A percentile compares a stretch with the other conserved stretches of the same genome.
Evolutionary conservation across 2,113 vertebrate genomes (phyloP).

Genomic region (Ptilorrhoa leucosticta): DNA sequence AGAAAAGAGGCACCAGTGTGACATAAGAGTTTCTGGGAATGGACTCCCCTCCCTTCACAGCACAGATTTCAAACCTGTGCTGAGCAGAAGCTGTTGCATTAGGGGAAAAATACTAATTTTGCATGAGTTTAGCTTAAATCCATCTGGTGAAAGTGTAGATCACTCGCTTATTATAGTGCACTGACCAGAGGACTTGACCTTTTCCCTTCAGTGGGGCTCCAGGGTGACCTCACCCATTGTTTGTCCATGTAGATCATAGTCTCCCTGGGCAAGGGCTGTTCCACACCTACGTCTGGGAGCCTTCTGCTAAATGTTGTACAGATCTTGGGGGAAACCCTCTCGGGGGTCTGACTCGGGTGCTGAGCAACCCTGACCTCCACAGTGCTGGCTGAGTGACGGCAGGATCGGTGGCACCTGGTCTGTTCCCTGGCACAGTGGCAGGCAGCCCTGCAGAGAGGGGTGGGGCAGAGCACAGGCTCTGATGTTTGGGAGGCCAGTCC

Average conservation of each 20-base stretch:
- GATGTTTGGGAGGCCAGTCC: neutral
- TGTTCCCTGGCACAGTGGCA: neutral
- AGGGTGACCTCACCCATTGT: fast-evolving
- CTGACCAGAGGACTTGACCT: neutral
- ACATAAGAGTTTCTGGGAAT: neutral
- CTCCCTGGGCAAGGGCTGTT: neutral
- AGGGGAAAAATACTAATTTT: neutral
- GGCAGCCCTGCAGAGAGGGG: neutral
- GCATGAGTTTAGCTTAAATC: neutral
- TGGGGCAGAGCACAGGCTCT: neutral
- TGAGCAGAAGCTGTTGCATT: neutral
- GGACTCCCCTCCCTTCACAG: neutral
- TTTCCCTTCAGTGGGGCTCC: neutral
- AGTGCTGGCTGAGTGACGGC: neutral
- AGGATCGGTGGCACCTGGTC: fast-evolving
- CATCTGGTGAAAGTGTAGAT: neutral
- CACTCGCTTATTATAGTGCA: neutral
- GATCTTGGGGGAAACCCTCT: neutral
- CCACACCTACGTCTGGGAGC: fast-evolving
- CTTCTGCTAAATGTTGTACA: neutral
- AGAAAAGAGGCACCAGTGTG: neutral
- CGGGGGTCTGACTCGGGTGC: neutral
- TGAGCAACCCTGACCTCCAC: neutral
- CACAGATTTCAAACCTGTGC: neutral
- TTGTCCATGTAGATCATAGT: neutral